These are phyloP conservation scores for Diarsia dahlii DNA, from an alignment of 2,888 invertebrate genomes.

Conservation along the genomic window DNA sequence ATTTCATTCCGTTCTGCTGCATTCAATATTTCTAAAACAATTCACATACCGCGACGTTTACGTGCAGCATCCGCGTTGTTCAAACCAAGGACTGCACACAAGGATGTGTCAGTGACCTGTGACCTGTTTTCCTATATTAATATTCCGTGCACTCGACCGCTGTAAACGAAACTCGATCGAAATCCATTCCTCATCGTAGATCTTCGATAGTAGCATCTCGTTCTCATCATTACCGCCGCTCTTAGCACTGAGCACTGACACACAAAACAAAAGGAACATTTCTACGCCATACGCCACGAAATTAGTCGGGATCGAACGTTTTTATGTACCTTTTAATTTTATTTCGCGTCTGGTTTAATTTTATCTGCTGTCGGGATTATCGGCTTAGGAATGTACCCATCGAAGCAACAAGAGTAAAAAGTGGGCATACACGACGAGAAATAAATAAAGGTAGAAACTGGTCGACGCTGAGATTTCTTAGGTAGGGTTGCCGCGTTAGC, in stretches of 20 bases:
- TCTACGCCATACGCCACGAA: slow-evolving; percentile 87
- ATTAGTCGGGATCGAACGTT: slow-evolving; percentile 88
- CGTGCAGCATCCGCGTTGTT: slow-evolving; percentile 49
- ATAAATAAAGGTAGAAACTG: slow-evolving; percentile 89
- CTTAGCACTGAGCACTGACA: slow-evolving; percentile 63
- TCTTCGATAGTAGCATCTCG: slow-evolving; percentile 65
- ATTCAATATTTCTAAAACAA: slow-evolving; percentile 32
- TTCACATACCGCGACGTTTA: slow-evolving; percentile 14
- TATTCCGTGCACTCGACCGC: slow-evolving; percentile 52
- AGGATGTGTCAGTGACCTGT: slow-evolving; percentile 63
- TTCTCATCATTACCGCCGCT: slow-evolving; percentile 64
- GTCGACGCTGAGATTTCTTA: slow-evolving; percentile 86
- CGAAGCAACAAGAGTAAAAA: slow-evolving; percentile 88
- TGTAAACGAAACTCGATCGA: slow-evolving; percentile 43
- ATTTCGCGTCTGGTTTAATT: slow-evolving; percentile 91
- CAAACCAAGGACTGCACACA: slow-evolving; percentile 43
- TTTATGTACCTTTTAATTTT: slow-evolving; percentile 90
- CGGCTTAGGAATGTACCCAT: slow-evolving; percentile 90
- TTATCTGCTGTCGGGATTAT: slow-evolving; percentile 90
- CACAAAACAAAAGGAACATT: slow-evolving; percentile 70
- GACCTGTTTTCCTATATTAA: slow-evolving; percentile 61
- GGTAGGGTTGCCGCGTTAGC: slow-evolving; percentile 72
- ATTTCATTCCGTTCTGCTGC: slow-evolving; percentile 16
- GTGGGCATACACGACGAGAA: slow-evolving; percentile 85
- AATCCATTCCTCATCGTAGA: slow-evolving; percentile 63